Base-by-base conservation (phyloP, 2,888 invertebrate species). In the Ischnus inquisitorius region DNA sequence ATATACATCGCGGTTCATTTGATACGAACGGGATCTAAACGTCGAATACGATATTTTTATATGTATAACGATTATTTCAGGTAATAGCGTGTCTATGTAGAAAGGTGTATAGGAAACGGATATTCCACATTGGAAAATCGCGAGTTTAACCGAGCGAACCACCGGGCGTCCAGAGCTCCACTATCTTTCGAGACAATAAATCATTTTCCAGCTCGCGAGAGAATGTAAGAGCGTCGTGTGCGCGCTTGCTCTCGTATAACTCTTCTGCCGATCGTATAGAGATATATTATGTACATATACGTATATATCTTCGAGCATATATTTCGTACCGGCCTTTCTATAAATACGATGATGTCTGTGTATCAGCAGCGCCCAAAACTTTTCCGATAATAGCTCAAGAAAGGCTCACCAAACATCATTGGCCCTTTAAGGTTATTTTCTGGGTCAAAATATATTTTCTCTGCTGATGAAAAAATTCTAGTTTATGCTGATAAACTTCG, bases 141-240 rank as follows among this genome's bases (percentile, higher is more conserved):
- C 57, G 28, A 57, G 14, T 64, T 28, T 41, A 12, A 19, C 75
- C 71, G 69, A 57, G 62, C 41, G 67, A 22, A 41, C 69, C 69
- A 60, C 39, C 69, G 19, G 41, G 76, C 34, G 75, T 48, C 16
- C 64, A 19, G 19, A 43, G 60, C 8, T 19, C 65, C 10, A 48
- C 65, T 78, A 76, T 72, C 77, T 83, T 69, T 83, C 65, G 57
- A 74, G 76, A 69, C 74, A 75, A 85, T 83, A 85, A 80, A 85
- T 83, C 83, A 83, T 83, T 80, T 83, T 71, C 71, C 19, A 68
- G 60, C 43, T 54, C 48, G 34, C 64, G 54, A 62, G 60, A 68
- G 62, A 68, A 71, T 43, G 51, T 34, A 60, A 64, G 74, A 68
- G 46, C 19, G 16, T 60, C 54, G 16, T 10, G 68, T 68, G 65